phyloP scores from a whole-genome alignment of 2,888 invertebrate species.

The Cordylochernes scorpioides region DNA sequence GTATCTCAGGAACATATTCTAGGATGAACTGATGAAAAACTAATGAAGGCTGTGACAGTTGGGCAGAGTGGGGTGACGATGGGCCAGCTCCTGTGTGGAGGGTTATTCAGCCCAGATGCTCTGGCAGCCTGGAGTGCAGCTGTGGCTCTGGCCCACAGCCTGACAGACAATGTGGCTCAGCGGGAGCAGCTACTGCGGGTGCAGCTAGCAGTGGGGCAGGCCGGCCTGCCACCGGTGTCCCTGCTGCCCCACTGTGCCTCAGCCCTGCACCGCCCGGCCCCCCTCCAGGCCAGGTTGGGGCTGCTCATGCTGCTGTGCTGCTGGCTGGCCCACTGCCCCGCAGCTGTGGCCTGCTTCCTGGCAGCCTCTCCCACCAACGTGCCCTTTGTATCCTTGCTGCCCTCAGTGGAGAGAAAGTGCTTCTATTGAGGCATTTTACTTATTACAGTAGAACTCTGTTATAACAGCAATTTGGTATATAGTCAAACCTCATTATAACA shows the following conservation, averaged over 20 bases:
- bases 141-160: conserved; percentile 61
- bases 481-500: too few relatives aligned
- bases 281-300: conserved; percentile 54
- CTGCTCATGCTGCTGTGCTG: conserved; percentile 63
- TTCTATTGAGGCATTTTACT: too few relatives aligned
- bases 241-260: conserved; percentile 64
- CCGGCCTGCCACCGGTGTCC: conserved; percentile 57
- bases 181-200: conserved; percentile 77
- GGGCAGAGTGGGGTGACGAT: conserved; percentile 26
- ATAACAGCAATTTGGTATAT: too few relatives aligned
- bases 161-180: conserved; percentile 42
- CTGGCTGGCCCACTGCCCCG: conserved; percentile 59
- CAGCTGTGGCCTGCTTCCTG: conserved; percentile 56
- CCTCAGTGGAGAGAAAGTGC: too few relatives aligned
- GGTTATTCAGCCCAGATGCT: conserved; percentile 59
- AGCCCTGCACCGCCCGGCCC: conserved; percentile 37
- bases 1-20: too few relatives aligned
- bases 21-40: too few relatives aligned
- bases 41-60: too few relatives aligned
- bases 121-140: conserved; percentile 87
- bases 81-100: conserved; percentile 75
- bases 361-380: conserved; percentile 48
- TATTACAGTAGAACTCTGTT: too few relatives aligned
- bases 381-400: conserved; percentile 35
- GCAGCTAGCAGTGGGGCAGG: conserved; percentile 54